Evolutionary conservation across 2,797 vertebrate species (phyloP), one percentile per base, ranked within the genome.

Genomic region (Cygnus olor): DNA sequence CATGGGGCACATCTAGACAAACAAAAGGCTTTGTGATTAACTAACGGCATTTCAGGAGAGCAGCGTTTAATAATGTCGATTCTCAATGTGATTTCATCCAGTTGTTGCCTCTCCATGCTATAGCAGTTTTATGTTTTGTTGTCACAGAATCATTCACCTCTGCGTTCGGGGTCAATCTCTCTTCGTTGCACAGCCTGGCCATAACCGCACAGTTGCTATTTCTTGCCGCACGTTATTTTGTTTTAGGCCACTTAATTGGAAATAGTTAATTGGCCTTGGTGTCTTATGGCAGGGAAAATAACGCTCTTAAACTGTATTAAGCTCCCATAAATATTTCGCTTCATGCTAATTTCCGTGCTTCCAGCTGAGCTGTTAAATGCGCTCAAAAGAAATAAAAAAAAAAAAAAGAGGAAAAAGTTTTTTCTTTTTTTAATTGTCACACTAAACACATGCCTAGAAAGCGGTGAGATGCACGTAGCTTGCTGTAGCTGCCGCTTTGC

Each of bases 301-400:
- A 95, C 47, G 28, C 94, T 80, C 91, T 98, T 97, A 98, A 97
- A 94, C 91, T 97, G 92, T 96, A 96, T 96, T 97, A 97, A 96
- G 88, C 77, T 88, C 85, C 91, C 96, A 96, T 97, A 97, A 97
- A 97, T 98, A 97, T 97, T 98, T 98, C 96, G 97, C 92, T 97
- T 91, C 54, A 72, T 97, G 95, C 71, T 98, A 95, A 97, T 97
- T 96, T 93, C 85, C 80, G 28, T 94, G 95, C 93, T 97, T 97
- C 96, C 96, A 96, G 94, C 95, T 85, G 94, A 97, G 85, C 88
- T 96, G 83, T 96, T 97, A 94, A 95, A 97, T 97, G 88, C 71
- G 90, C 88, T 97, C 73, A 56, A 65, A 64, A 21, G 28, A 16
- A 60, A 58, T 9, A 58, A n/a, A 47, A 47, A 15, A 34, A 15